Evolutionary conservation across 1,140 invertebrate species (phyloP).

Genomic region (Hormaphis cornu): DNA sequence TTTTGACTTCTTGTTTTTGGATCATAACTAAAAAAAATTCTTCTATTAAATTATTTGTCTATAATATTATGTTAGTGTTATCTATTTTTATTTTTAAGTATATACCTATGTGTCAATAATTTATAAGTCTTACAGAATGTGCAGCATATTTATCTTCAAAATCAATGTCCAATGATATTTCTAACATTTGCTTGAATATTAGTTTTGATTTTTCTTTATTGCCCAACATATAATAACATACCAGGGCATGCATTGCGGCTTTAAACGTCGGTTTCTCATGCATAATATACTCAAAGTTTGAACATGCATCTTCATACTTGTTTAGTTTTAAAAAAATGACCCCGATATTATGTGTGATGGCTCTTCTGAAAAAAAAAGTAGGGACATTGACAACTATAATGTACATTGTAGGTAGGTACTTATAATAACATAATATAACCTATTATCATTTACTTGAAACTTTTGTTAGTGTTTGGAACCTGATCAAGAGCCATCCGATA

Average conservation of each 20-base stretch:
- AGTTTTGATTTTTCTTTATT: conserved; percentile 92
- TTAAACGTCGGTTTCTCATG: conserved; percentile 85
- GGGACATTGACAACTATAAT: neutral
- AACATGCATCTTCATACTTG: conserved; percentile 89
- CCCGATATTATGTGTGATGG: conserved; percentile 98
- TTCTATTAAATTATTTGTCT: too few species aligned
- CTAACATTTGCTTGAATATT: conserved; percentile 80
- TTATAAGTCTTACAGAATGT: conserved; percentile 14
- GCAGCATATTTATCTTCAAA: conserved; percentile 33
- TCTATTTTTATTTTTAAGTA: too few species aligned
- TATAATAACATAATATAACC: neutral
- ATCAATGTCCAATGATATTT: conserved; percentile 66
- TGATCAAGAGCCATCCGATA: conserved; percentile 96
- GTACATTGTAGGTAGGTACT: neutral
- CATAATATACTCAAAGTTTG: conserved; percentile 97
- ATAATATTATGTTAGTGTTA: too few species aligned
- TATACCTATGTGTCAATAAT: too few species aligned
- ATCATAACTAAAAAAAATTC: too few species aligned
- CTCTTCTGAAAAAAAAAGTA: conserved; percentile 57
- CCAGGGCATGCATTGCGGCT: conserved; percentile 75
- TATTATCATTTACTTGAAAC: conserved; percentile 58
- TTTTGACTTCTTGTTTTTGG: too few species aligned
- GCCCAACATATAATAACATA: conserved; percentile 87
- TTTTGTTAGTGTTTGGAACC: conserved; percentile 82
- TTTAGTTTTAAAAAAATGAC: conserved; percentile 91